These are phyloP conservation scores for Myocastor coypus DNA, from an alignment of 2,113 vertebrate species.

Conservation along the genomic window DNA sequence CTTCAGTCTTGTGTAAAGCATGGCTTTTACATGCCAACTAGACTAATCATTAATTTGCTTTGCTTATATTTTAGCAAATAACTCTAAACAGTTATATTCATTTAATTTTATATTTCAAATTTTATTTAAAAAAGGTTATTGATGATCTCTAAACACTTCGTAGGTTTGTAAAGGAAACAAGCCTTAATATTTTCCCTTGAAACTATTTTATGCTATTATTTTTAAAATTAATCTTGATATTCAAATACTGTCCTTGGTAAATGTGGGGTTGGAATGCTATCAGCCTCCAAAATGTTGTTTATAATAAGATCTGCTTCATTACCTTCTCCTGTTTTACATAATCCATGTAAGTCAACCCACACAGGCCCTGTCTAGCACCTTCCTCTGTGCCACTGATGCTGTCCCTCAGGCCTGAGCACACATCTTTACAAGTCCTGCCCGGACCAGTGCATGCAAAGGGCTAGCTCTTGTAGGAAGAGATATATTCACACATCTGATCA, in stretches of 20 bases:
- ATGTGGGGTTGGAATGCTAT: neutral
- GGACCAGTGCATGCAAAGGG: neutral
- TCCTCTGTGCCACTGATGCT: neutral
- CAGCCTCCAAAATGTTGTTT: neutral
- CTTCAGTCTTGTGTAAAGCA: neutral
- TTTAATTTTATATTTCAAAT: constrained; percentile 1
- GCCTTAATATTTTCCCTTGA: neutral
- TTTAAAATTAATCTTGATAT: neutral
- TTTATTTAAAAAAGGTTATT: neutral
- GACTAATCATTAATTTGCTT: neutral
- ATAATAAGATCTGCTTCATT: neutral
- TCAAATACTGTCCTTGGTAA: neutral
- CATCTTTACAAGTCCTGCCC: neutral
- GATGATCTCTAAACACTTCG: neutral
- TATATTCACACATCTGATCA: too few relatives aligned
- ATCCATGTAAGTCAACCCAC: neutral
- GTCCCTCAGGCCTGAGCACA: neutral
- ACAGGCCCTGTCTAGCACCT: fast-evolving
- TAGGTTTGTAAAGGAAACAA: neutral
- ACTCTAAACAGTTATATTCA: neutral
- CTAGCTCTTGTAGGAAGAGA: neutral
- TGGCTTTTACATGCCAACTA: neutral
- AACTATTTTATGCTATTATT: neutral
- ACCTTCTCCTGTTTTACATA: neutral
- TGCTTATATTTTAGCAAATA: neutral